Conservation (phyloP, 2,113 vertebrate species). For the Microtus richardsoni region DNA sequence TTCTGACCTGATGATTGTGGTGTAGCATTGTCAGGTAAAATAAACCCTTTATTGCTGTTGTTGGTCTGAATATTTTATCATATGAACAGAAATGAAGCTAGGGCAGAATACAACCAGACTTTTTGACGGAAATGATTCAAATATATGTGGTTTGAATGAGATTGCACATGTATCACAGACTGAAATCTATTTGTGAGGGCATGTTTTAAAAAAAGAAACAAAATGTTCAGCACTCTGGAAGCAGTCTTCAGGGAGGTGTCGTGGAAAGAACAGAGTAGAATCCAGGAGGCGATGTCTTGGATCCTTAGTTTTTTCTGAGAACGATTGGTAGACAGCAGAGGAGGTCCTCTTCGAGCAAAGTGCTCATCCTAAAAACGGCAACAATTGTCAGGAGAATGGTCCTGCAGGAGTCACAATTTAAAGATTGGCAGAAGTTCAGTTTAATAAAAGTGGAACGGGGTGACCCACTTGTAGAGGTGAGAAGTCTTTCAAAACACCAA, state of each 20-base stretch:
- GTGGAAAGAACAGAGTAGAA: not conserved
- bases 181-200: not conserved
- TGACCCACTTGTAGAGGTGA: conserved; percentile 10
- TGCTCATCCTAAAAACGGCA: not conserved
- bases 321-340: not conserved
- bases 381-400: not conserved
- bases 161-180: not conserved
- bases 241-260: not conserved
- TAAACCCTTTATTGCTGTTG: not conserved
- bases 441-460: not conserved
- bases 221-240: conserved; percentile 19
- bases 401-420: not conserved
- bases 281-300: not conserved
- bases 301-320: conserved; percentile 6
- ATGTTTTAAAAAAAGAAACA: not conserved
- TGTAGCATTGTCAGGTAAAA: not conserved
- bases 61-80: not conserved
- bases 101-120: not conserved
- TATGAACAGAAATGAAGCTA: not conserved
- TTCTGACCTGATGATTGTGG: not conserved
- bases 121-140: not conserved
- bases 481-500: not conserved
- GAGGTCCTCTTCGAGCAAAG: not conserved
- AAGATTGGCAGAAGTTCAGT: not conserved
- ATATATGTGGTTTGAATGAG: not conserved